Conservation (phyloP, 2,797 vertebrate species). For the Dipus sagitta region DNA sequence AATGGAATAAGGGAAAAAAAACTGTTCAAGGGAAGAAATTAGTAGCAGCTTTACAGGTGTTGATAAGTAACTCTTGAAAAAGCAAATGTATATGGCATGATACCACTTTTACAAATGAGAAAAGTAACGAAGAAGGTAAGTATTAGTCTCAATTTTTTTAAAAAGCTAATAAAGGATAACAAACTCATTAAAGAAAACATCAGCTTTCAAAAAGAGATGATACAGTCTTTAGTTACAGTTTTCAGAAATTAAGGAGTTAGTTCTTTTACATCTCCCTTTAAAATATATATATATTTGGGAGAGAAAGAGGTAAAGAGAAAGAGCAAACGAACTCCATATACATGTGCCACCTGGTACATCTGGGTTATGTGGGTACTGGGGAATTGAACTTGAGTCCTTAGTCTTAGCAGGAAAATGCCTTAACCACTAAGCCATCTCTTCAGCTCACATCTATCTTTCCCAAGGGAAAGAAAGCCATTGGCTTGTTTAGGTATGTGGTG, state of each 20-base stretch:
- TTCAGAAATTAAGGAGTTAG: background rate
- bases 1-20: conserved; percentile 35
- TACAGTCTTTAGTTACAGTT: background rate
- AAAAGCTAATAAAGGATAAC: background rate
- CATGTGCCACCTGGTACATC: too few species aligned
- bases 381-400: too few species aligned
- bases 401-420: too few species aligned
- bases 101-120: background rate
- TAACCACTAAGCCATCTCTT: too few species aligned
- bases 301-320: too few species aligned
- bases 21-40: background rate
- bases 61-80: conserved; percentile 27
- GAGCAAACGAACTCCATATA: too few species aligned
- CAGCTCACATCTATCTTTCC: background rate
- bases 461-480: background rate
- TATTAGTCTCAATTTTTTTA: background rate
- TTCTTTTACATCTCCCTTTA: background rate
- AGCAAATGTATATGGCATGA: background rate
- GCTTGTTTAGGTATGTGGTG: background rate
- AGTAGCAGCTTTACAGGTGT: background rate
- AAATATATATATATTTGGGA: too few species aligned
- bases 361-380: too few species aligned
- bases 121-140: background rate
- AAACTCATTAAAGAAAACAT: background rate
- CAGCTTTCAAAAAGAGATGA: background rate